Evolutionary conservation across 2,113 vertebrate species (phyloP).

Genomic region (Bettongia penicillata): DNA sequence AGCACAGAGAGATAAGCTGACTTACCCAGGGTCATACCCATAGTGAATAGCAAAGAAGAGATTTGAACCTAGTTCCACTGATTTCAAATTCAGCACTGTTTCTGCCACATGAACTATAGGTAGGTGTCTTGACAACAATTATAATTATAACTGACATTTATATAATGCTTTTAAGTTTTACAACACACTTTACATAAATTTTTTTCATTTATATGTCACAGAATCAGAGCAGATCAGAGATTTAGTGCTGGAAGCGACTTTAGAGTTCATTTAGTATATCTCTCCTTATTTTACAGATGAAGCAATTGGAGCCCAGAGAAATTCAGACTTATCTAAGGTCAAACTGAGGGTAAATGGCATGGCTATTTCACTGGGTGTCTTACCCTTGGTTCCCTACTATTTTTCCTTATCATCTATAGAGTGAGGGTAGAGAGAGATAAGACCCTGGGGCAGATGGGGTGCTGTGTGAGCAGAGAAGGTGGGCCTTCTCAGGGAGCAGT

Average conservation of each 20-base stretch:
- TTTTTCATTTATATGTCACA: background rate
- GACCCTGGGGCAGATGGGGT: background rate
- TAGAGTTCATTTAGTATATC: background rate
- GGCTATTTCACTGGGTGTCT: background rate
- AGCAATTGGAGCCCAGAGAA: background rate
- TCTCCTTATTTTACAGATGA: background rate
- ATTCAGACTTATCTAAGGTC: background rate
- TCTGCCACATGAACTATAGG: background rate
- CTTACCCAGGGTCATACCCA: background rate
- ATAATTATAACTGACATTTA: background rate
- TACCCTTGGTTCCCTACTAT: background rate
- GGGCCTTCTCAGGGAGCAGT: background rate
- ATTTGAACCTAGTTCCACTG: background rate
- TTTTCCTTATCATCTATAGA: background rate
- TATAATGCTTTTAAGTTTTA: background rate
- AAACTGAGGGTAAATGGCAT: background rate
- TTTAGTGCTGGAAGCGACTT: background rate
- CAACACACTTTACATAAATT: background rate
- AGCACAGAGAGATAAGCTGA: background rate
- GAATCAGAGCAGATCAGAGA: background rate
- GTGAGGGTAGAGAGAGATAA: background rate
- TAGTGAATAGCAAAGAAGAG: background rate
- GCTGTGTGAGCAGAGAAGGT: background rate
- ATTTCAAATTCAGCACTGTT: background rate
- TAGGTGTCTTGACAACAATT: background rate